A percentile compares a stretch with the other conserved stretches of the same genome.
These are phyloP conservation scores for Eupsittula cactorum DNA, from an alignment of 2,113 vertebrate genomes.

Conservation along the genomic window DNA sequence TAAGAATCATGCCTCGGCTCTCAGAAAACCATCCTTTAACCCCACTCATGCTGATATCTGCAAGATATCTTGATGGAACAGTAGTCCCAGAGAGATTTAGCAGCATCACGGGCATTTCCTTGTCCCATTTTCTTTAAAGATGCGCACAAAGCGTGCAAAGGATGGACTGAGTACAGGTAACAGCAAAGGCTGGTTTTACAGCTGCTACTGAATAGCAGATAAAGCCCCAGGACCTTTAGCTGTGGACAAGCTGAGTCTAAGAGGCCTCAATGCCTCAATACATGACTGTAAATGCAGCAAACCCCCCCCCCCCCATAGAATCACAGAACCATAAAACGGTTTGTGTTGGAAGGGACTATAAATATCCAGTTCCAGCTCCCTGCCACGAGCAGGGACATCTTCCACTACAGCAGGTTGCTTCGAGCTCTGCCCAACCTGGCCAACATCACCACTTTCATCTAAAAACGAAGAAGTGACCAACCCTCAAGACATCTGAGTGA, in stretches of 20 bases:
- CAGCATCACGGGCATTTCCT: accelerated
- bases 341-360: background rate
- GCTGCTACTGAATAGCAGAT: background rate
- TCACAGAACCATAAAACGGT: background rate
- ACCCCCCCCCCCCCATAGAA: background rate
- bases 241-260: background rate
- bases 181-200: background rate
- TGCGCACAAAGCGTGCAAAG: background rate
- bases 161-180: background rate
- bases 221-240: background rate
- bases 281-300: background rate
- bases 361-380: background rate
- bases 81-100: background rate
- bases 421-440: background rate
- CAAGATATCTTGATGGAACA: no score
- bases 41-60: background rate
- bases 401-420: background rate
- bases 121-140: background rate
- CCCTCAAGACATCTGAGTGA: background rate
- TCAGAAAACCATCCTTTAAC: background rate
- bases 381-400: background rate
- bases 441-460: background rate
- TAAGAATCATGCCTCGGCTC: background rate
- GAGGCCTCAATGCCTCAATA: background rate
- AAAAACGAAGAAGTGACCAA: background rate